Evolutionary conservation across 2,113 vertebrate genomes (phyloP).

Genomic region (Rutilus rutilus): DNA sequence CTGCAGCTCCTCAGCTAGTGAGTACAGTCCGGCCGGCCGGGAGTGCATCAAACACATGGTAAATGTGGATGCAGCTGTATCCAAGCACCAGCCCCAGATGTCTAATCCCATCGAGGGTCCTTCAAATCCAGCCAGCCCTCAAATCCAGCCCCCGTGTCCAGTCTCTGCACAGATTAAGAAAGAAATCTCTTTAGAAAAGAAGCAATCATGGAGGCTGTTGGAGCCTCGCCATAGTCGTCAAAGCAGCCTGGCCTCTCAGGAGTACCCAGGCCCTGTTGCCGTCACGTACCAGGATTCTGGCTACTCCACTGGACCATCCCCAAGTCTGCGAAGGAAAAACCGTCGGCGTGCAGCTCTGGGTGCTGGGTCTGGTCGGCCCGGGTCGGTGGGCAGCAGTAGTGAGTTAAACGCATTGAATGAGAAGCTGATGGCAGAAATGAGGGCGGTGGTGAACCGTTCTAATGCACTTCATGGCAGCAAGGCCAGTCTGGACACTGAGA

Average conservation of each 20-base stretch:
- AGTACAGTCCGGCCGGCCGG: constrained; percentile 80
- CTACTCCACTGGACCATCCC: constrained; percentile 83
- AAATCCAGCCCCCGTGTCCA: constrained; percentile 58
- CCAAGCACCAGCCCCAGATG: constrained; percentile 22
- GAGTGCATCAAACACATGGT: constrained; percentile 86
- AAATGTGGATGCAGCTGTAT: constrained; percentile 71
- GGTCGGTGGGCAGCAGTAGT: constrained; percentile 78
- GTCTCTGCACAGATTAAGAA: constrained; percentile 45
- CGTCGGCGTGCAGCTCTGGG: constrained; percentile 68
- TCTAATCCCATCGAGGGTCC: constrained; percentile 45
- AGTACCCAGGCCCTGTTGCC: constrained; percentile 68
- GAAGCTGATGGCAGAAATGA: constrained; percentile 82
- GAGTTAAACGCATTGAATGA: constrained; percentile 79
- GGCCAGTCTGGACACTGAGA: constrained; percentile 73
- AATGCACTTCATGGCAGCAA: constrained; percentile 73
- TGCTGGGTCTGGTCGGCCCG: constrained; percentile 65
- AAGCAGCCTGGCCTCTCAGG: constrained; percentile 76
- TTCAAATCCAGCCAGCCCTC: constrained; percentile 19
- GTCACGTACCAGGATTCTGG: constrained; percentile 83
- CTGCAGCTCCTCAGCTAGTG: constrained; percentile 70
- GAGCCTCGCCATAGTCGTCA: constrained; percentile 79
- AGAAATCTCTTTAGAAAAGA: constrained; percentile 73
- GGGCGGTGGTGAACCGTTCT: constrained; percentile 76
- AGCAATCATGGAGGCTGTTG: constrained; percentile 77
- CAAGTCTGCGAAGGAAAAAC: constrained; percentile 79